Evolutionary conservation across 1,140 invertebrate species (phyloP).

Genomic region (Eubasilissa regina): DNA sequence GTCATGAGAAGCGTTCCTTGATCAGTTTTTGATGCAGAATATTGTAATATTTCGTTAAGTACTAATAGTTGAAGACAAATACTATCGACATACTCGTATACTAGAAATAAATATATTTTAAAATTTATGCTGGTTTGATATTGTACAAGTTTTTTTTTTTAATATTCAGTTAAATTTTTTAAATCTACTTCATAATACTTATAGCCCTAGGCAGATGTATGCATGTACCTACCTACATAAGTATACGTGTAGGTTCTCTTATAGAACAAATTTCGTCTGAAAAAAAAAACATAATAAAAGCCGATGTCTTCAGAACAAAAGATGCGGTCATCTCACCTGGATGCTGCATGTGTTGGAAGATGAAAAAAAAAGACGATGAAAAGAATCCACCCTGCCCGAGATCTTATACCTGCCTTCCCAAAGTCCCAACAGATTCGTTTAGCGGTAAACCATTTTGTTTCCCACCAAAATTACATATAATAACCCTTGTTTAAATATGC

Average conservation of each 20-base stretch:
- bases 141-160: too few relatives aligned
- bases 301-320: conserved; percentile 31
- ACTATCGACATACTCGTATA: too few relatives aligned
- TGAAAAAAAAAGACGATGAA: conserved; percentile 24
- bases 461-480: conserved; percentile 34
- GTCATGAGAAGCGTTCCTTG: too few relatives aligned
- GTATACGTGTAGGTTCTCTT: conserved; percentile 6
- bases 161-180: too few relatives aligned
- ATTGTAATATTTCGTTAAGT: too few relatives aligned
- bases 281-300: conserved; percentile 30
- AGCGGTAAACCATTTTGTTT: conserved; percentile 36
- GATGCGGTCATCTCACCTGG: conserved; percentile 36
- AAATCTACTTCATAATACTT: too few relatives aligned
- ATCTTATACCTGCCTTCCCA: conserved; percentile 11
- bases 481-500: conserved; percentile 13
- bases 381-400: conserved; percentile 12
- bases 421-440: conserved; percentile 14
- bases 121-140: too few relatives aligned
- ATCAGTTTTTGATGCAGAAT: too few relatives aligned
- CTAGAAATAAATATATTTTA: too few relatives aligned
- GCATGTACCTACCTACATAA: not conserved
- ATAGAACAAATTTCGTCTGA: conserved; percentile 1
- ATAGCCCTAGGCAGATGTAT: too few relatives aligned
- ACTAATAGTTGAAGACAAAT: too few relatives aligned
- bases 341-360: conserved; percentile 28